phyloP scores from a whole-genome alignment of 1,140 invertebrate genomes.

The Rhopalosiphum maidis region DNA sequence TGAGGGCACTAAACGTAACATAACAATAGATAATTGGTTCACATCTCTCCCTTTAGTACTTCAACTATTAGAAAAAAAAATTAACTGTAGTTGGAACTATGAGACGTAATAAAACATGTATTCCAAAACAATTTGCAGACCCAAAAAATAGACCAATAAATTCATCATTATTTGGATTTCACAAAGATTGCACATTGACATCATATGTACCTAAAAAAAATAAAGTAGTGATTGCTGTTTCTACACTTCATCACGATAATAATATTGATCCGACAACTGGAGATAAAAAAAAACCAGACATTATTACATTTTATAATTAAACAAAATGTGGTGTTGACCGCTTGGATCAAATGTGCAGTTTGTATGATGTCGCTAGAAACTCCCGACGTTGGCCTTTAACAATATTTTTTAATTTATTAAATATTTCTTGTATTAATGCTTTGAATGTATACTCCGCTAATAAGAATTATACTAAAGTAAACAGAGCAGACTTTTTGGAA shows the following conservation, averaged over 20 bases:
- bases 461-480: background rate
- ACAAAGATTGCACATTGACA: slow-evolving; percentile 51
- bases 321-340: slow-evolving; percentile 63
- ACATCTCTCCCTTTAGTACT: slow-evolving; percentile 60
- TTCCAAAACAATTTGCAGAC: slow-evolving; percentile 57
- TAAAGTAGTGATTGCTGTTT: slow-evolving; percentile 61
- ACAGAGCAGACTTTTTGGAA: background rate
- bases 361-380: slow-evolving; percentile 60
- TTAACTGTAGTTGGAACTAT: slow-evolving; percentile 62
- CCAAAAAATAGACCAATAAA: slow-evolving; percentile 38
- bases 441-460: background rate
- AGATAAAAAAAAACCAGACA: slow-evolving; percentile 62
- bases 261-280: slow-evolving; percentile 59
- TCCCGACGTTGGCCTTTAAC: slow-evolving; percentile 61
- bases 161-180: slow-evolving; percentile 53
- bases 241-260: slow-evolving; percentile 60
- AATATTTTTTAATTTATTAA: slow-evolving; percentile 58
- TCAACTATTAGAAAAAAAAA: slow-evolving; percentile 59
- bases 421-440: slow-evolving; percentile 26
- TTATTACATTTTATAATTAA: slow-evolving; percentile 63
- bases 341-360: slow-evolving; percentile 62
- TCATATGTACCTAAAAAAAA: slow-evolving; percentile 59
- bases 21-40: slow-evolving; percentile 59
- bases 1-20: slow-evolving; percentile 60
- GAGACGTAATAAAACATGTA: slow-evolving; percentile 49